Evolutionary conservation across 2,797 vertebrate genomes (phyloP), one percentile per base, ranked within the genome.

Genomic region (Rhinichthys osculus): DNA sequence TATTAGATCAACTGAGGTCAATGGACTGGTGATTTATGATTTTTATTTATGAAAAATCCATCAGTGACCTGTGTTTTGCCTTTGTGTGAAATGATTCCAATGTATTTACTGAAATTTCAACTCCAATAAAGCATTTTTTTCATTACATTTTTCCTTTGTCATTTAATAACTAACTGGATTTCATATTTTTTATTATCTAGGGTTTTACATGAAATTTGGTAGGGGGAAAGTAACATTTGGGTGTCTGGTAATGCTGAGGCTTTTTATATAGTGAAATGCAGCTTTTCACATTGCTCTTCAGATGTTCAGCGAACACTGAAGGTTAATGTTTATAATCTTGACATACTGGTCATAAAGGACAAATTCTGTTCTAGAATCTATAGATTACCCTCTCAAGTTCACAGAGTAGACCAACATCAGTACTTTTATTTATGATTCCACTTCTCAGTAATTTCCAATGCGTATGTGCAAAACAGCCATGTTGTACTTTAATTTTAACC

Each of bases 1-100:
- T 95, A 52, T 54, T 93, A 13, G 84, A 86, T 85, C 81, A 92
- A 42, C 33, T 94, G 78, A 92, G 93, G 93, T 95, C 50, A 82
- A 85, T 80, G 81, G 71, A 6, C 8, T 35, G 11, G 3, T 72
- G 50, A 4, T 78, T 77, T 57, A 1, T 77, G 2, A 38, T 1
- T 27, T 27, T 27, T 9, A 3, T 11, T 23, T 13, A 38, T 54
- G 47, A 30, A 79, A 44, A 5, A 10, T 30, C 17, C 57, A 27
- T 9, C 73, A 38, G 30, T 59, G 35, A 38, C 30, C 10, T 1
- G 17, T 52, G 11, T 59, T 27, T 23, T 57, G 3, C 11, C 14
- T 78, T 27, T 16, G 33, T 38, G 21, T 77, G 33, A 38, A 1
- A 2, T 54, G 19, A 38, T 8, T 62, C 17, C 42, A 21, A 44